These are phyloP conservation scores for Cephus sareptanus DNA, from an alignment of 2,888 invertebrate genomes.

Conservation along the genomic window DNA sequence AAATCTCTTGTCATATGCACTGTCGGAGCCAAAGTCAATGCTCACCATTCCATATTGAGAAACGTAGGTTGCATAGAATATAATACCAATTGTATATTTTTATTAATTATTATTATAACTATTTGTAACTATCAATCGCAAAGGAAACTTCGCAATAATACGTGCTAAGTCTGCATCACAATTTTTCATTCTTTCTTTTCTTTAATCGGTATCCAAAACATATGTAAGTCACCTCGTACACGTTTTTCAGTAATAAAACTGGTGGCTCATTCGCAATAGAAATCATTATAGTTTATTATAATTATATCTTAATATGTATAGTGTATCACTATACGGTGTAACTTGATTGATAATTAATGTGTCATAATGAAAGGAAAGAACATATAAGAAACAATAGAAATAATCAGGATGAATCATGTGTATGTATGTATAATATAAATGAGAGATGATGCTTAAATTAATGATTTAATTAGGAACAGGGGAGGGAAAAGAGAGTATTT, in stretches of 20 bases:
- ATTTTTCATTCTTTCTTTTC: conserved; percentile 5
- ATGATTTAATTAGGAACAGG: conserved; percentile 10
- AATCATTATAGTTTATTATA: conserved; percentile 11
- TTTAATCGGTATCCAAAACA: conserved; percentile 7
- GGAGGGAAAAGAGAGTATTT: conserved; percentile 17
- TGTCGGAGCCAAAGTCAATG: conserved; percentile 3
- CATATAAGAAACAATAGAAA: neutral
- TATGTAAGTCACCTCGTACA: neutral
- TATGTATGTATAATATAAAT: neutral
- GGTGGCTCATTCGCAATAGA: conserved; percentile 6
- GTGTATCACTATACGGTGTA: conserved; percentile 14
- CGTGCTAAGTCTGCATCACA: conserved; percentile 13
- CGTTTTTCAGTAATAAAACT: neutral
- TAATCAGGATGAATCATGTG: neutral
- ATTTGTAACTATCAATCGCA: conserved; percentile 15
- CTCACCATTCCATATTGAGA: conserved; percentile 24
- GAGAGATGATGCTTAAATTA: conserved; percentile 12
- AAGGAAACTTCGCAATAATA: conserved; percentile 15
- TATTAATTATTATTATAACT: conserved; percentile 13
- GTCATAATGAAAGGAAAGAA: neutral
- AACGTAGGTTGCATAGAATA: conserved; percentile 16
- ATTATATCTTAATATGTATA: conserved; percentile 16
- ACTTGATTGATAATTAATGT: conserved; percentile 9
- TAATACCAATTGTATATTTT: conserved; percentile 22
- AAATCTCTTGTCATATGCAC: neutral